Evolutionary conservation across 2,888 invertebrate species (phyloP), one percentile per base, ranked within the genome.

Genomic region (Itoplectis maculator): DNA sequence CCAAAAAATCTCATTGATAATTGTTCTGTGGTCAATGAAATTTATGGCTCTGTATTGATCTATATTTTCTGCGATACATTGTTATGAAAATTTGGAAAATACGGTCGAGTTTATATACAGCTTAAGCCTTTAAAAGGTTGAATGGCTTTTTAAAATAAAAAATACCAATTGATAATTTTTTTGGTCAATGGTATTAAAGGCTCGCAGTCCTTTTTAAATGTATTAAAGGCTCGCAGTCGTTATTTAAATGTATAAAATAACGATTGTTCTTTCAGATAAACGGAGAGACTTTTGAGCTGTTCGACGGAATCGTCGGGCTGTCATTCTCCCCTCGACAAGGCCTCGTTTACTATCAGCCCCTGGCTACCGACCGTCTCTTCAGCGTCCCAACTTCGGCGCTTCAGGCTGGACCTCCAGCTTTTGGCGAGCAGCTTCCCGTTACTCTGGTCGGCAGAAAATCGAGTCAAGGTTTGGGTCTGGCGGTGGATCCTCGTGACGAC

Each of bases 391-490:
- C 97, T 0, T 94, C 96, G 0, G 96, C 95, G 0, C 93, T 97
- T 15, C 95, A 95, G 1, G 94, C 96, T 0, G 97, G 97, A 0
- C 97, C 97, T 0, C 94, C 95, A 0, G 95, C 95, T 0, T 95
- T 95, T 86, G 95, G 95, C 47, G 95, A 96, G 59, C 95, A 95
- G 84, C 91, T 97, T 70, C 97, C 97, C 0, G 96, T 97, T 0
- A 95, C 95, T 83, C 93, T 97, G 61, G 96, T 97, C 13, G 97
- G 97, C 0, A 96, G 95, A 88, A 97, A 97, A 92, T 96, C 97
- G 0, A 97, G 97, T 0, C 97, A 97, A 91, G 97, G 97, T 4
- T 94, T 97, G 7, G 96, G 96, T 0, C 89, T 97, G 20, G 94
- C 96, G 0, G 95, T 97, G 0, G 96, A 97, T 85, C 95, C 95